A percentile compares a stretch with the other conserved stretches of the same genome.
phyloP scores from a whole-genome alignment of 2,888 invertebrate species.

The Maniola hyperantus region DNA sequence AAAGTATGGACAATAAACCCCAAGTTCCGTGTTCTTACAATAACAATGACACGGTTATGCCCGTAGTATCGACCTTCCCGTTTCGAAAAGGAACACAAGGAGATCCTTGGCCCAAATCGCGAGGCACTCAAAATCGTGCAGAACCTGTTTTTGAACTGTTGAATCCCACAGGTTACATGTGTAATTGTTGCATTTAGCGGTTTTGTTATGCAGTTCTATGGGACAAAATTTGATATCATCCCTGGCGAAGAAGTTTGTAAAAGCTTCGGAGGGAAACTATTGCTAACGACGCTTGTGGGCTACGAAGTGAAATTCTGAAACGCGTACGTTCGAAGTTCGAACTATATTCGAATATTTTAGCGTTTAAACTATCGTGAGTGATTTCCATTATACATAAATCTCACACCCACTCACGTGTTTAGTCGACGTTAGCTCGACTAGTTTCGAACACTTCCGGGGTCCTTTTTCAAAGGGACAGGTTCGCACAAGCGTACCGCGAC shows the following conservation, averaged over 20 bases:
- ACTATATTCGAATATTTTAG: too few species aligned
- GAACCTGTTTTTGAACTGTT: not conserved
- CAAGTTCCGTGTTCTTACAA: slow-evolving; percentile 12
- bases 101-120: slow-evolving; percentile 10
- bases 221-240: not conserved
- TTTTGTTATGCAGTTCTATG: not conserved
- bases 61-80: not conserved
- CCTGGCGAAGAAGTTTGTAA: not conserved
- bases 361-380: too few species aligned
- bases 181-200: slow-evolving; percentile 5
- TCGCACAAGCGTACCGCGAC: too few species aligned
- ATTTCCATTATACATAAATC: too few species aligned
- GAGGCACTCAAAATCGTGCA: not conserved
- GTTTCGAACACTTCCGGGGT: too few species aligned
- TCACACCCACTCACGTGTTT: too few species aligned
- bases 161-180: slow-evolving; percentile 6
- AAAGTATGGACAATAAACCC: not conserved
- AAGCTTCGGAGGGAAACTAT: not conserved
- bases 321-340: too few species aligned
- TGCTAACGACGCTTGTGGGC: too few species aligned
- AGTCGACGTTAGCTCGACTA: too few species aligned
- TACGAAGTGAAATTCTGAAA: too few species aligned
- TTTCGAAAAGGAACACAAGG: not conserved
- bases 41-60: not conserved
- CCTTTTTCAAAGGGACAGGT: too few species aligned